Evolutionary conservation across 2,888 invertebrate genomes (phyloP).

Genomic region (Apomyelois bistriatella): DNA sequence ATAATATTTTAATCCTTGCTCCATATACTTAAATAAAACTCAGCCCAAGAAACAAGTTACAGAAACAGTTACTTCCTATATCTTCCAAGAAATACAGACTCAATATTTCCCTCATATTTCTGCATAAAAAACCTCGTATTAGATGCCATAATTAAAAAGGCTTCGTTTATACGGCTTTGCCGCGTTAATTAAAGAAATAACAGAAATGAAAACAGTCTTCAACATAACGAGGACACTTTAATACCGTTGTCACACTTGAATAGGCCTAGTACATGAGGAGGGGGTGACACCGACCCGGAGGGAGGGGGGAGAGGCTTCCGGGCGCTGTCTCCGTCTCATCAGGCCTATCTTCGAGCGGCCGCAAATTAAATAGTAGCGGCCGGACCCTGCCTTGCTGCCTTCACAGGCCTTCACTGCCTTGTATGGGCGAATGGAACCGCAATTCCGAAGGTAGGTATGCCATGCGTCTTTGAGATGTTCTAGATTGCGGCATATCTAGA

Average conservation of each 20-base stretch:
- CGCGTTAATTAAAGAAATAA: slow-evolving; percentile 11
- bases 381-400: slow-evolving; percentile 24
- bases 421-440: slow-evolving; percentile 9
- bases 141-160: not conserved
- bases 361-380: slow-evolving; percentile 70
- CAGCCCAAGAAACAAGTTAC: not conserved
- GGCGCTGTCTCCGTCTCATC: slow-evolving; percentile 74
- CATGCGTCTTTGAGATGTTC: not conserved
- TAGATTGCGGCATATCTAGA: slow-evolving; percentile 1
- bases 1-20: not conserved
- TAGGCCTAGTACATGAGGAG: slow-evolving; percentile 54
- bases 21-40: not conserved
- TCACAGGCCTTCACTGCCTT: no score
- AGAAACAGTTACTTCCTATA: no score
- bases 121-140: not conserved
- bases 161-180: slow-evolving; percentile 4
- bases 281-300: slow-evolving; percentile 32
- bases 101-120: not conserved
- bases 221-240: slow-evolving; percentile 39
- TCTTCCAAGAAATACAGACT: not conserved
- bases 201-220: slow-evolving; percentile 17
- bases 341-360: slow-evolving; percentile 72
- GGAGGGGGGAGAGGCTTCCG: slow-evolving; percentile 52
- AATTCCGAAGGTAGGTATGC: slow-evolving; percentile 4
- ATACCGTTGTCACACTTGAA: slow-evolving; percentile 53